These are phyloP conservation scores for Panagrolaimus sp. DNA, from an alignment of 1,140 invertebrate genomes.

Conservation along the genomic window DNA sequence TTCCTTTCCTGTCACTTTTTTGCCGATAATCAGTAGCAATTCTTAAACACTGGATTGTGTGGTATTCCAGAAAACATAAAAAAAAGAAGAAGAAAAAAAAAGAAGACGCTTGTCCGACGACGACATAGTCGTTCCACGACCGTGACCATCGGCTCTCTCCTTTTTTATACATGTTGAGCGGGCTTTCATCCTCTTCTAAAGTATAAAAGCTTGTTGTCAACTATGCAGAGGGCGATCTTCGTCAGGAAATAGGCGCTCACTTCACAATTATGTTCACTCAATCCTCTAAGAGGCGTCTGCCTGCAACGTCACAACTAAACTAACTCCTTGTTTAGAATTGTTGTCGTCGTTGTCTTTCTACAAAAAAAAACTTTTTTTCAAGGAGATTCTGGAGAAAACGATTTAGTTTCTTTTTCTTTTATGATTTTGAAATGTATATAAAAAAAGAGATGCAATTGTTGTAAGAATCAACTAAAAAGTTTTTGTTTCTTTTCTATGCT, in stretches of 20 bases:
- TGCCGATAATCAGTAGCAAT: constrained; percentile 9
- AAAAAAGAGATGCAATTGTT: no score
- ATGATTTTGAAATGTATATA: no score
- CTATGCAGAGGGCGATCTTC: not conserved
- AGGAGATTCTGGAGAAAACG: no score
- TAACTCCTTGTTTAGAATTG: no score
- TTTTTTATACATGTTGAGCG: not conserved
- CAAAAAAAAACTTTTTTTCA: no score
- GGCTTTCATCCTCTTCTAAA: not conserved
- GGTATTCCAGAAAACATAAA: not conserved
- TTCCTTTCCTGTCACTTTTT: constrained; percentile 15
- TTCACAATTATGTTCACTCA: not conserved
- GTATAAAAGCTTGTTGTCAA: constrained; percentile 11
- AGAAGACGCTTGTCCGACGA: not conserved
- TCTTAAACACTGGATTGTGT: constrained; percentile 3
- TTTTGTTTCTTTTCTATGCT: no score
- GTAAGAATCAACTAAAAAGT: no score
- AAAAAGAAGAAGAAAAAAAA: constrained; percentile 7
- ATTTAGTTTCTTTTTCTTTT: no score
- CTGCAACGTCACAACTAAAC: no score
- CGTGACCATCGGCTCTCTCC: not conserved
- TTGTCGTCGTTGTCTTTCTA: no score
- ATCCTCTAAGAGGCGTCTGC: no score
- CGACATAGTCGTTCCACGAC: constrained; percentile 12
- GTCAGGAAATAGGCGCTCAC: constrained; percentile 1